phyloP scores from a whole-genome alignment of 1,140 invertebrate species.

The Pogonus chalceus region DNA sequence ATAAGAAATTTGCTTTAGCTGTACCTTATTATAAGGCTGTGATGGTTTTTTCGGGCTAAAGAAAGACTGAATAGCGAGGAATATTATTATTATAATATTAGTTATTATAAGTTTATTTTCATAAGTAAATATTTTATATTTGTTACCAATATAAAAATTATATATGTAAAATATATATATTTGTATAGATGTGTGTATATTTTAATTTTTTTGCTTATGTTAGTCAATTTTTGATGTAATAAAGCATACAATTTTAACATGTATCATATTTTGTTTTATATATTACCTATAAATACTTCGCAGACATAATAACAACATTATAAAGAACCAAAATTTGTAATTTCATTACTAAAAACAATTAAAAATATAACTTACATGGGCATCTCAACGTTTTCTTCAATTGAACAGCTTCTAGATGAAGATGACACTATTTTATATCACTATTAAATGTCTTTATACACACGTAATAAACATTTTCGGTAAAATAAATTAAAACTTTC shows the following conservation, averaged over 20 bases:
- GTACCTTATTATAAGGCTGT: constrained; percentile 4
- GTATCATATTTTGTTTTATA: too few relatives aligned
- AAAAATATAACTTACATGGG: too few relatives aligned
- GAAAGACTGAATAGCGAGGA: constrained; percentile 2
- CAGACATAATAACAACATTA: too few relatives aligned
- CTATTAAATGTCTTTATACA: too few relatives aligned
- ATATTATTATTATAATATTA: not conserved
- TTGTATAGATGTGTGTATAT: not conserved
- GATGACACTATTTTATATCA: too few relatives aligned
- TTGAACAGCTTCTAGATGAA: too few relatives aligned
- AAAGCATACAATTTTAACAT: not conserved
- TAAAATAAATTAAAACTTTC: too few relatives aligned
- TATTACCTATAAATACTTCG: too few relatives aligned
- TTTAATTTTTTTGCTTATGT: constrained; percentile 5
- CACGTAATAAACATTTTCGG: too few relatives aligned
- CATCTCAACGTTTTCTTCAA: too few relatives aligned
- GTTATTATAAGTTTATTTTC: not conserved
- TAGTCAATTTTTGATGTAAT: not conserved
- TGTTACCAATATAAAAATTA: constrained; percentile 1
- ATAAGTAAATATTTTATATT: constrained; percentile 6
- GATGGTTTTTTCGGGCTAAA: constrained; percentile 1
- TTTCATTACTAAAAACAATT: too few relatives aligned
- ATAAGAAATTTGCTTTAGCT: not conserved
- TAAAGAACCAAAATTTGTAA: too few relatives aligned
- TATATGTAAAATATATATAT: not conserved